Percentiles rank a stretch among this genome's conserved stretches.
phyloP scores from a whole-genome alignment of 1,140 invertebrate genomes.

The Lepidurus packardi region DNA sequence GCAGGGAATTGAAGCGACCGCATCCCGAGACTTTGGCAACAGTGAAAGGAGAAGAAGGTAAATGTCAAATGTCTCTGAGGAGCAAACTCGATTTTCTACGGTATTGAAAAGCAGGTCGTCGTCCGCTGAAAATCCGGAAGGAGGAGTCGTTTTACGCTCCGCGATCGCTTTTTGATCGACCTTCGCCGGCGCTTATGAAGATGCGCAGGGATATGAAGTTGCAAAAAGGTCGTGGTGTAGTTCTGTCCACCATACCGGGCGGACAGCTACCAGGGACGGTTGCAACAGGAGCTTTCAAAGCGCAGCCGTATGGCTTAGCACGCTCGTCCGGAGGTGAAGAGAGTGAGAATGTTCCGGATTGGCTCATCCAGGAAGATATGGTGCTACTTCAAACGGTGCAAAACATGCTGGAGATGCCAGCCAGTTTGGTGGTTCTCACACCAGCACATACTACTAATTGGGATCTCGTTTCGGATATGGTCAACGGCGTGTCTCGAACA shows the following conservation, averaged over 20 bases:
- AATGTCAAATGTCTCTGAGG: slow-evolving; percentile 31
- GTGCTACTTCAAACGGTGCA: slow-evolving; percentile 73
- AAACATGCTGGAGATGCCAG: slow-evolving; percentile 69
- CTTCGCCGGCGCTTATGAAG: slow-evolving; percentile 67
- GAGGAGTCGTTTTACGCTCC: slow-evolving; percentile 72
- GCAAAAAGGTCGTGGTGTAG: slow-evolving; percentile 61
- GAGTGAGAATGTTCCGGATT: slow-evolving; percentile 65
- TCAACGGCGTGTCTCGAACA: slow-evolving; percentile 70
- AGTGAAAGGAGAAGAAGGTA: slow-evolving; percentile 43
- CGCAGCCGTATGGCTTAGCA: slow-evolving; percentile 48
- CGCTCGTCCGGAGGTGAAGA: slow-evolving; percentile 33
- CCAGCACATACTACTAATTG: slow-evolving; percentile 87
- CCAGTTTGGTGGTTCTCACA: slow-evolving; percentile 68
- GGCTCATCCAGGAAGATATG: slow-evolving; percentile 86
- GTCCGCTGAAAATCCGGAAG: slow-evolving; percentile 55
- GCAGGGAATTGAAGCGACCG: slow-evolving; percentile 68
- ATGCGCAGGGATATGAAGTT: slow-evolving; percentile 68
- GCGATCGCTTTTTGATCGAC: slow-evolving; percentile 80
- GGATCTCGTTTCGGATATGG: slow-evolving; percentile 88
- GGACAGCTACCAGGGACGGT: slow-evolving; percentile 32
- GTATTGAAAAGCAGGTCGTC: slow-evolving; percentile 29
- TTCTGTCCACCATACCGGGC: slow-evolving; percentile 48
- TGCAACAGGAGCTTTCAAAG: slow-evolving; percentile 46
- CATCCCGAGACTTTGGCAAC: slow-evolving; percentile 56
- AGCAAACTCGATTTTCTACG: slow-evolving; percentile 23